Percentiles rank a stretch among this genome's conserved stretches.
phyloP scores from a whole-genome alignment of 2,888 invertebrate species.

The Brenthis hecate region DNA sequence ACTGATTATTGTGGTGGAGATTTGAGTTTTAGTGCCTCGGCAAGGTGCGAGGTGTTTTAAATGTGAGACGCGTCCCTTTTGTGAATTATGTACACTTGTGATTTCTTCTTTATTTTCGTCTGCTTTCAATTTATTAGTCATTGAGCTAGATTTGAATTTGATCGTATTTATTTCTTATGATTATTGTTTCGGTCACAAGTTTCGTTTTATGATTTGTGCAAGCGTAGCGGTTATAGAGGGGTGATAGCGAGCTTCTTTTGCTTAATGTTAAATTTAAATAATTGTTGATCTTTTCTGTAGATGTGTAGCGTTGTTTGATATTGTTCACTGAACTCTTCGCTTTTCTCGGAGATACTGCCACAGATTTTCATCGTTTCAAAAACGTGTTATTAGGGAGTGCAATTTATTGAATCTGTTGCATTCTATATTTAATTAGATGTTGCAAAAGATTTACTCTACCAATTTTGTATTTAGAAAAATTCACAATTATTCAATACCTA shows the following conservation, averaged over 20 bases:
- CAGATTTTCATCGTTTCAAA: conserved; percentile 44
- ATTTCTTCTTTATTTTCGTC: conserved; percentile 72
- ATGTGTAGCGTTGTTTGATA: conserved; percentile 17
- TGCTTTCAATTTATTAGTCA: conserved; percentile 74
- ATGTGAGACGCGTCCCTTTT: conserved; percentile 56
- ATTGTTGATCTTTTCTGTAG: conserved; percentile 30
- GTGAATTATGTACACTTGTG: conserved; percentile 68
- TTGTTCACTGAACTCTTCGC: conserved; percentile 26
- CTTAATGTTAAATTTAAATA: conserved; percentile 28
- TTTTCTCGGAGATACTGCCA: conserved; percentile 49
- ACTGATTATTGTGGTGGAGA: conserved; percentile 58
- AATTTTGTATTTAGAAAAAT: conserved; percentile 13
- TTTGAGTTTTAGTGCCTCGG: conserved; percentile 64
- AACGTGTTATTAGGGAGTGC: conserved; percentile 10
- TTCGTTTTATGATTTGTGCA: conserved; percentile 44
- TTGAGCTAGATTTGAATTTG: conserved; percentile 75
- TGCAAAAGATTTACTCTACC: conserved; percentile 6
- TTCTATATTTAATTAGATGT: conserved; percentile 5
- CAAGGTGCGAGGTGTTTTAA: conserved; percentile 62
- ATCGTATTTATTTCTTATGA: conserved; percentile 63
- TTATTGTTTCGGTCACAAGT: conserved; percentile 66
- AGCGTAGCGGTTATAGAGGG: conserved; percentile 29
- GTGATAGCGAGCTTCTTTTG: conserved; percentile 32
- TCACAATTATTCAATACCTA: conserved; percentile 7
- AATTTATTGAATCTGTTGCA: not conserved